Evolutionary conservation across 2,113 vertebrate species (phyloP).

Genomic region (Sinocyclocheilus rhinocerous): DNA sequence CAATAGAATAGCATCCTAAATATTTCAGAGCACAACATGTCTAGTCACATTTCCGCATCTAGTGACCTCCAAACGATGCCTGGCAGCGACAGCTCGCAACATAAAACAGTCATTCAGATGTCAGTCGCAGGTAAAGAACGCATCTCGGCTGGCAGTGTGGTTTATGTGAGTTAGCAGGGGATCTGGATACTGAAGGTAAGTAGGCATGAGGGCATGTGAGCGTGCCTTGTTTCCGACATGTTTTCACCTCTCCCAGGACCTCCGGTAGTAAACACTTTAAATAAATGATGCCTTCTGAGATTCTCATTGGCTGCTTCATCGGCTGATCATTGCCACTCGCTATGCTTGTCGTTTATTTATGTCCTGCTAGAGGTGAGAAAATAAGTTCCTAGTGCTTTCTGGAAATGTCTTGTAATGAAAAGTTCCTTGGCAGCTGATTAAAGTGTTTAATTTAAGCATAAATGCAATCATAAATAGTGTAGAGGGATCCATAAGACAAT

Average conservation of each 20-base stretch:
- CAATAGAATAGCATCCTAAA: background rate
- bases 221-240: conserved; percentile 50
- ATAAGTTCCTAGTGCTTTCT: conserved; percentile 6
- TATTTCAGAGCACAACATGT: background rate
- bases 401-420: conserved; percentile 24
- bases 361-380: conserved; percentile 21
- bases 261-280: conserved; percentile 69
- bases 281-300: conserved; percentile 67
- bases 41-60: background rate
- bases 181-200: background rate
- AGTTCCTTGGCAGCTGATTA: conserved; percentile 16
- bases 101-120: background rate
- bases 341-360: conserved; percentile 1
- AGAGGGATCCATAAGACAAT: background rate
- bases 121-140: conserved; percentile 26
- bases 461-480: background rate
- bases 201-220: conserved; percentile 46
- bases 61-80: too few relatives aligned
- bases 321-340: conserved; percentile 2
- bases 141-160: background rate
- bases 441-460: background rate
- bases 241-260: conserved; percentile 61
- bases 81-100: background rate
- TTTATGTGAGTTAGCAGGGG: conserved; percentile 9
- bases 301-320: conserved; percentile 59